Evolutionary conservation across 1,140 invertebrate genomes (phyloP).

Genomic region (Lethrus apterus): DNA sequence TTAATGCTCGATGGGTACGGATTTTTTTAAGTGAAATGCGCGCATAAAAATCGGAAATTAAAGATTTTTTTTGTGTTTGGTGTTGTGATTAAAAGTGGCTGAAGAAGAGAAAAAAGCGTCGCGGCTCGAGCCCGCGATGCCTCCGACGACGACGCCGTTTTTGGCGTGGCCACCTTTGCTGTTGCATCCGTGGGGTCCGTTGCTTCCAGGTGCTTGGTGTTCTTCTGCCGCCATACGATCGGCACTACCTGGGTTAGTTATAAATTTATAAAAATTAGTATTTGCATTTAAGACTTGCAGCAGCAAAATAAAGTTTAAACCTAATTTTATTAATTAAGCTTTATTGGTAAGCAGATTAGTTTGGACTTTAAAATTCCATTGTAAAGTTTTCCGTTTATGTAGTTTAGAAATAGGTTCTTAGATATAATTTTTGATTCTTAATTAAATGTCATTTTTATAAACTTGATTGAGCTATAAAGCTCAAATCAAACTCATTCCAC

Average conservation of each 20-base stretch:
- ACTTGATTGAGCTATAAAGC: no score
- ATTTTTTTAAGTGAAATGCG: constrained; percentile 1
- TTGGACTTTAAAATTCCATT: no score
- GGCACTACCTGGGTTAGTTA: constrained; percentile 38
- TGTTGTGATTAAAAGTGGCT: constrained; percentile 34
- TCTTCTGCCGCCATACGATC: constrained; percentile 29
- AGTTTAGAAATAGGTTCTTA: no score
- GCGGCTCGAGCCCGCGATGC: constrained; percentile 18
- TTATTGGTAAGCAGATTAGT: no score
- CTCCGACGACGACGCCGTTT: constrained; percentile 31
- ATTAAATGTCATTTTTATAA: no score
- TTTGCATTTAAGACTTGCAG: no score
- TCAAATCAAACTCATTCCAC: no score
- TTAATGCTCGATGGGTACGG: constrained; percentile 18
- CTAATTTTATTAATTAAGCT: no score
- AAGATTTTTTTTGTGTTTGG: constrained; percentile 4
- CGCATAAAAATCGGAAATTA: not conserved
- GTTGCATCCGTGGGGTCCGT: constrained; percentile 39
- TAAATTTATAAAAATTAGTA: no score
- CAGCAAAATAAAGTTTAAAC: no score
- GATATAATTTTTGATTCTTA: no score
- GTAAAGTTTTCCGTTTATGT: no score
- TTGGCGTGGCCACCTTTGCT: constrained; percentile 39
- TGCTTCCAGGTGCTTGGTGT: constrained; percentile 40
- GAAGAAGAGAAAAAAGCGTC: constrained; percentile 28